A percentile compares a stretch with the other conserved stretches of the same genome.
Evolutionary conservation across 1,140 invertebrate genomes (phyloP).

Genomic region (Diorhabda sublineata): DNA sequence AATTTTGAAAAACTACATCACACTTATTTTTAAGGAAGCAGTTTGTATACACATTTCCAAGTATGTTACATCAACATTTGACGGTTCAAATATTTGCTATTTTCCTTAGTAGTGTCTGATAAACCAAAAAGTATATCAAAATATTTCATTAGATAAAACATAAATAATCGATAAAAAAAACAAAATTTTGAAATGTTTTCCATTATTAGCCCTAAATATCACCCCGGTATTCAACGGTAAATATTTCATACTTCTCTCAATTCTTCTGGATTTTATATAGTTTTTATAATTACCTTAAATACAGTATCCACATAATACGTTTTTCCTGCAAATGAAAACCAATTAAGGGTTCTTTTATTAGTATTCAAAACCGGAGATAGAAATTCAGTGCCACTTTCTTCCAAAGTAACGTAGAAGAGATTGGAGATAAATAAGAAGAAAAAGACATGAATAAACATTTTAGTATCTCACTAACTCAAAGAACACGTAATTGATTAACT

Average conservation of each 20-base stretch:
- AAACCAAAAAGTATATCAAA: not conserved
- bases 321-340: conserved; percentile 1
- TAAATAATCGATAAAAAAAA: too few relatives aligned
- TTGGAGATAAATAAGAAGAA: not conserved
- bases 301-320: conserved; percentile 8
- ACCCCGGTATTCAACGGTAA: too few relatives aligned
- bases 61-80: not conserved
- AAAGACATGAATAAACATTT: not conserved
- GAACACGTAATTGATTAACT: too few relatives aligned
- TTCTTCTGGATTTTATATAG: not conserved
- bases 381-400: not conserved
- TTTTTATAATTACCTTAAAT: conserved; percentile 6
- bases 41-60: not conserved
- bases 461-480: not conserved
- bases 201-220: too few relatives aligned
- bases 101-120: not conserved
- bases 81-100: not conserved
- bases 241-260: too few relatives aligned
- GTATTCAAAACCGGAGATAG: not conserved
- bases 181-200: too few relatives aligned
- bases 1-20: too few relatives aligned
- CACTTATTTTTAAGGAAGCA: not conserved
- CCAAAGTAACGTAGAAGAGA: not conserved
- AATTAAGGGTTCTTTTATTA: not conserved
- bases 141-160: too few relatives aligned